Evolutionary conservation across 1,140 invertebrate species (phyloP), one percentile per base, ranked within the genome.

Genomic region (Hesperophylax magnus): DNA sequence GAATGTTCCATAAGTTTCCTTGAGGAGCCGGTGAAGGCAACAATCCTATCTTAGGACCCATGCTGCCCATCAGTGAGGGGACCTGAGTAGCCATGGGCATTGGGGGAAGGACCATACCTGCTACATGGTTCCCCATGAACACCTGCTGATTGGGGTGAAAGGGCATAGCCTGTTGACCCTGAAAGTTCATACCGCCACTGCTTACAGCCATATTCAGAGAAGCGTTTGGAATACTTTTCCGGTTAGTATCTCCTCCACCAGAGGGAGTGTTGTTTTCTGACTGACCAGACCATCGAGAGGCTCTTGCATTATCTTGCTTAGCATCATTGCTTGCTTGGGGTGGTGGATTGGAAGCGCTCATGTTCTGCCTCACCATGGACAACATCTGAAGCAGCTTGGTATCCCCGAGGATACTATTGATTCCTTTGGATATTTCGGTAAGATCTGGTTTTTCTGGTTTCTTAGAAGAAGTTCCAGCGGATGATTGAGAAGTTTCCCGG

Each of bases 351-450:
- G 67, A 71, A 72, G 31, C 39, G 20, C 52, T 47, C 20, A 60
- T 20, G 31, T 81, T 74, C 18, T 84, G 60, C 8, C 52, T 75
- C 58, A 92, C 89, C 87, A 91, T 88, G 17, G 91, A 91, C 20
- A 92, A 85, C 83, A 92, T 92, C 84, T 90, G 91, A 84, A 92
- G 86, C 53, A 92, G 88, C 85, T 92, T 92, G 78, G 90, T 88
- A 88, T 92, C 91, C 1, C 91, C 92, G n/a, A 92, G 85, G 69
- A 92, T 92, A 79, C 87, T 89, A 85, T 91, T 91, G 69, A 92
- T 91, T 20, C 91, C 91, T 85, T 91, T 91, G 4, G 92, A 92
- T 81, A 92, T 91, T 47, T 87, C 91, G 52, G 89, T 88, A 78
- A 92, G 89, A 86, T 92, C 91, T 52, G 91, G 91, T 47, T 85